Evolutionary conservation across 2,888 invertebrate genomes (phyloP).

Genomic region (Drosophila cyrtoloma): DNA sequence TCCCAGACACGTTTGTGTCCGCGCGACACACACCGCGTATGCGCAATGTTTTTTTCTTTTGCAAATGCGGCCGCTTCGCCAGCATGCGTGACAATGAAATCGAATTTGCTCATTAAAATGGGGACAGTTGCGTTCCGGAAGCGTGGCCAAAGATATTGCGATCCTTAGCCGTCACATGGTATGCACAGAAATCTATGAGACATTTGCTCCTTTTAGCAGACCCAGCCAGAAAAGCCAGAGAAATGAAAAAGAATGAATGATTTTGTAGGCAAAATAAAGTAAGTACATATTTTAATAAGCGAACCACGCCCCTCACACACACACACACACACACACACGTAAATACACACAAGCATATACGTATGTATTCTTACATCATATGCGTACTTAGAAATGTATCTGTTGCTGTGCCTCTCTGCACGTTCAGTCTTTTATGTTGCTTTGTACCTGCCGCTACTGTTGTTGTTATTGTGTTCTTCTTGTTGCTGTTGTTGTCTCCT

Average conservation of each 20-base stretch:
- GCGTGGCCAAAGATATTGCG: slow-evolving; percentile 21
- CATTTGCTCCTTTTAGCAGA: slow-evolving; percentile 48
- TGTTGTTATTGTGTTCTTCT: slow-evolving; percentile 3
- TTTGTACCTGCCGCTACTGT: slow-evolving; percentile 42
- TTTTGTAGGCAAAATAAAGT: slow-evolving; percentile 31
- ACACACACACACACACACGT: background rate
- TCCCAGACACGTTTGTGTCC: slow-evolving; percentile 77
- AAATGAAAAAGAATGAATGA: slow-evolving; percentile 42
- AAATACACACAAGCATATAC: background rate
- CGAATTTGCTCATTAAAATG: slow-evolving; percentile 78
- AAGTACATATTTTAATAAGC: slow-evolving; percentile 54
- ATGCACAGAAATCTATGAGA: slow-evolving; percentile 28
- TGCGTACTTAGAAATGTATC: background rate
- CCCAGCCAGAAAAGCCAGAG: background rate
- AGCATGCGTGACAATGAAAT: slow-evolving; percentile 75
- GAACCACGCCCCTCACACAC: slow-evolving; percentile 15
- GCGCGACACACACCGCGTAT: slow-evolving; percentile 59
- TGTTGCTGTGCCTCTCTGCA: slow-evolving; percentile 2
- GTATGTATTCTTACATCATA: background rate
- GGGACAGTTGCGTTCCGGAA: slow-evolving; percentile 46
- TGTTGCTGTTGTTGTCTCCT: slow-evolving; percentile 50
- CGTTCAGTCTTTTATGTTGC: slow-evolving; percentile 43
- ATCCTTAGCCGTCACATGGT: slow-evolving; percentile 15
- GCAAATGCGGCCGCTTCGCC: slow-evolving; percentile 19
- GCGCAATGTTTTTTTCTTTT: slow-evolving; percentile 59